Percentiles rank a stretch among this genome's conserved stretches.
Evolutionary conservation across 2,113 vertebrate species (phyloP).

Genomic region (Catharus bicknelli): DNA sequence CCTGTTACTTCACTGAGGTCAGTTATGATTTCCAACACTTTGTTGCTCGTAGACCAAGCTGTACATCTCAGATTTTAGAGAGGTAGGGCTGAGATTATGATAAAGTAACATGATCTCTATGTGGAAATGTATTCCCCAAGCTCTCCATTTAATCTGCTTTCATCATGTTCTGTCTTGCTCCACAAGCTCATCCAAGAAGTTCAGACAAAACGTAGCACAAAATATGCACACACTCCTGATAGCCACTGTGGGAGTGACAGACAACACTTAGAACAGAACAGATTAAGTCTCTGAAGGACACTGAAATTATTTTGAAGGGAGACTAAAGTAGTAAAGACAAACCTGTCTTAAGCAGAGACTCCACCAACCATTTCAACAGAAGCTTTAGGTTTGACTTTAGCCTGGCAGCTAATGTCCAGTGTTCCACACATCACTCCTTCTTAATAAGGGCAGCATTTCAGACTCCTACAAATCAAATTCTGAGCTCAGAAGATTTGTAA

Average conservation of each 20-base stretch:
- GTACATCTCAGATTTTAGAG: not conserved
- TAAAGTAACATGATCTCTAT: not conserved
- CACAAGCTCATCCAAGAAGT: not conserved
- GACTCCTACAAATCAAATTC: not conserved
- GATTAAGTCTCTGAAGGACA: not conserved
- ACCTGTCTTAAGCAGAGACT: not conserved
- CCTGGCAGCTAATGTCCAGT: not conserved
- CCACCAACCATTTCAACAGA: not conserved
- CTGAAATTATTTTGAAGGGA: not conserved
- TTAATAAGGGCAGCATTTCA: not conserved
- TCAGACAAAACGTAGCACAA: not conserved
- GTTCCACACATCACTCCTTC: not conserved
- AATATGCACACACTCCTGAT: not conserved
- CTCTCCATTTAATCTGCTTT: not conserved
- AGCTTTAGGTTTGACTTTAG: not conserved
- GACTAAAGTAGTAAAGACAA: not conserved
- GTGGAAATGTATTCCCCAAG: not conserved
- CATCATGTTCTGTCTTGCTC: constrained; percentile 12
- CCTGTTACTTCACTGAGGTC: not conserved
- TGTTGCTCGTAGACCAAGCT: not conserved
- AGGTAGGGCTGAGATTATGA: not conserved
- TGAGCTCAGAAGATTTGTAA: not conserved
- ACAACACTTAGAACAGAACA: not conserved
- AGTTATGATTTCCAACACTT: not conserved
- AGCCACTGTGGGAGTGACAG: not conserved